Conservation (phyloP, 2,888 invertebrate species). For the Teleiodes luculella region DNA sequence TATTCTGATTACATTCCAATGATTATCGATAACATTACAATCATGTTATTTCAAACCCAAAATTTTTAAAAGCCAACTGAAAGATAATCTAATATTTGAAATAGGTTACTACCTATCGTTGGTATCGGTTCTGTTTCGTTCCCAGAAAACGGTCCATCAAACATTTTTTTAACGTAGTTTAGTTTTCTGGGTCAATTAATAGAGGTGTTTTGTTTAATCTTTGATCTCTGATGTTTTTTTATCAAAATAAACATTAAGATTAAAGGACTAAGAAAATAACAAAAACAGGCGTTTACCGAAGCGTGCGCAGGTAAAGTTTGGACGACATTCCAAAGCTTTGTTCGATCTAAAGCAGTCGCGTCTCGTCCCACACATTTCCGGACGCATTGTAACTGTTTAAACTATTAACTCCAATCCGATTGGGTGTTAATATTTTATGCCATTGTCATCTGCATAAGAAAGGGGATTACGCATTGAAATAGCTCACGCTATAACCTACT, state of each 20-base stretch:
- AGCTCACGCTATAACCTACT: conserved; percentile 21
- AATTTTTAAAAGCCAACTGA: too few relatives aligned
- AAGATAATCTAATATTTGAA: too few relatives aligned
- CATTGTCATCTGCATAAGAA: conserved; percentile 31
- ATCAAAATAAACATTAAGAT: neutral
- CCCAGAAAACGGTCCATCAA: neutral
- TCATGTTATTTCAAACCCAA: too few relatives aligned
- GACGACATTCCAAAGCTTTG: conserved; percentile 65
- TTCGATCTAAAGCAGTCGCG: conserved; percentile 42
- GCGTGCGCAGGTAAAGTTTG: conserved; percentile 50
- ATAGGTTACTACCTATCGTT: too few relatives aligned
- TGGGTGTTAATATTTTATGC: conserved; percentile 37
- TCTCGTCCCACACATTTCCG: conserved; percentile 66
- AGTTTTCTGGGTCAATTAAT: conserved; percentile 13
- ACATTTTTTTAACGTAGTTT: neutral
- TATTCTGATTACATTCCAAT: neutral
- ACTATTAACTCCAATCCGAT: conserved; percentile 43
- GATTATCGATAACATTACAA: neutral
- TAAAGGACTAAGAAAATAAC: neutral
- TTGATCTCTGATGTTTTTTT: neutral
- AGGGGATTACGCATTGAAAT: conserved; percentile 24
- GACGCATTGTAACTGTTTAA: conserved; percentile 42
- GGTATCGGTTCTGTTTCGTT: neutral
- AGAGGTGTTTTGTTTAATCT: conserved; percentile 4
- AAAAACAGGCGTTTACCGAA: neutral